Base-by-base conservation (phyloP, 35 echinoderm and acorn worm genomes). In the Stichopus chloronotus region DNA sequence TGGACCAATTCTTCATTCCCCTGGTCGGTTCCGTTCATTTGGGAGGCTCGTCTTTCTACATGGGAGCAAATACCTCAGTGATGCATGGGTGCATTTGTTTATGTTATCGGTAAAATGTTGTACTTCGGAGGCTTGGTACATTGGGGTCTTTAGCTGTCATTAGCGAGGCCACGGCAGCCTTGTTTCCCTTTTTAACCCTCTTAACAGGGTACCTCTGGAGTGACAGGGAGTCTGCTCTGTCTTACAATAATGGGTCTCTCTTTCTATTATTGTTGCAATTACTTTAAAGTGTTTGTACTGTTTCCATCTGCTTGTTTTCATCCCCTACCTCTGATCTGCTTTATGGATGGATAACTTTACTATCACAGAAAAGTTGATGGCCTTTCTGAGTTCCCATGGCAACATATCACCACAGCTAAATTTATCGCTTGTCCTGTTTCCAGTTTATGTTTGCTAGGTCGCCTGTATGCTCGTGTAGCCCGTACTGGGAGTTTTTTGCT, bases 21-120 rank as follows among this genome's bases (percentile, higher is more conserved):
- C 58, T 58, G 20, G 82, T 58, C 58, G 56, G 82, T 23, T 22
- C 55, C 55, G 58, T 85, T 58, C 16, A 58, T 85, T 85, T 85
- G 57, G 57, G 57, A 58, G 82, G 55, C 57, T 85, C 57, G 17
- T 58, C 82, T 58, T 85, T 58, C 54, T 19, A 53, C 21, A 21
- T 20, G 55, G 20, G 30, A 85, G 57, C 55, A 85, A 20, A 23
- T 85, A 23, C 22, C 14, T 74, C 14, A 53, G 82, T 85, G 82
- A 85, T 85, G 82, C 82, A 85, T 85, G 82, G 82, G 82, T 53
- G 55, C 20, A n/a, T 58, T 85, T 85, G 82, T 85, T 85, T 85
- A 85, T 58, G 57, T 85, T 58, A 85, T 85, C 82, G 54, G 55
- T 85, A 85, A 85, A 85, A 58, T 53, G 19, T 85, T 57, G 25